Conservation (phyloP, 2,888 invertebrate species). For the Hecatera dysodea region DNA sequence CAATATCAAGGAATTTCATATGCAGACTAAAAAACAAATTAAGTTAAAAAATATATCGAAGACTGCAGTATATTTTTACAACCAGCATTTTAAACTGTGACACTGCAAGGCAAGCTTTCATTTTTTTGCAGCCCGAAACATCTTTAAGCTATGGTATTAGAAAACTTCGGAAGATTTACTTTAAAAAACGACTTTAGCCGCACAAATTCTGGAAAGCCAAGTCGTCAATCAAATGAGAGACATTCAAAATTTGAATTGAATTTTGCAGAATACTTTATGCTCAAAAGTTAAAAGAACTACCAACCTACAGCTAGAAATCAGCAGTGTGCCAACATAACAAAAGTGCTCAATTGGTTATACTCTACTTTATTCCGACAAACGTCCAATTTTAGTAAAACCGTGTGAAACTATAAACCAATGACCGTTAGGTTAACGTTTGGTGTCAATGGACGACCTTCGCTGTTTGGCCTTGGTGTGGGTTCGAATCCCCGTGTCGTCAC, state of each 20-base stretch:
- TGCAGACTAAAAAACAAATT: not conserved
- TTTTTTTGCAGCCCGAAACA: not conserved
- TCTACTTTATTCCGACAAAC: conserved; percentile 4
- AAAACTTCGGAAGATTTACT: too few relatives aligned
- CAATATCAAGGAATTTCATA: not conserved
- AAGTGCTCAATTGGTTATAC: conserved; percentile 10
- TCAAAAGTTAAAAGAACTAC: not conserved
- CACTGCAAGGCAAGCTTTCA: not conserved
- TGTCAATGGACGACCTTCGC: conserved; percentile 65
- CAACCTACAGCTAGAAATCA: not conserved
- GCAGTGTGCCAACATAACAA: conserved; percentile 6
- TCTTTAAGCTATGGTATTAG: too few relatives aligned
- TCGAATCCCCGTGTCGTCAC: conserved; percentile 61
- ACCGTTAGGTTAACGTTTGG: conserved; percentile 55
- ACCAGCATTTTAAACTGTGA: not conserved
- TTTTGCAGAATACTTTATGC: not conserved
- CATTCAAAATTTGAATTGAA: not conserved
- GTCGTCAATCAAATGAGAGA: too few relatives aligned
- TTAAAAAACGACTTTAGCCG: too few relatives aligned
- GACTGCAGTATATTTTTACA: not conserved
- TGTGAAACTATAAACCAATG: conserved; percentile 53
- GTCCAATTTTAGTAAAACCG: conserved; percentile 26
- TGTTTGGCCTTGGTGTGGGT: conserved; percentile 62
- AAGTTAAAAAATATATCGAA: not conserved
- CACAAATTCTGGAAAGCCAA: too few relatives aligned